Percentiles rank a stretch among this genome's conserved stretches.
Evolutionary conservation across 2,797 vertebrate species (phyloP).

Genomic region (Microcaecilia unicolor): DNA sequence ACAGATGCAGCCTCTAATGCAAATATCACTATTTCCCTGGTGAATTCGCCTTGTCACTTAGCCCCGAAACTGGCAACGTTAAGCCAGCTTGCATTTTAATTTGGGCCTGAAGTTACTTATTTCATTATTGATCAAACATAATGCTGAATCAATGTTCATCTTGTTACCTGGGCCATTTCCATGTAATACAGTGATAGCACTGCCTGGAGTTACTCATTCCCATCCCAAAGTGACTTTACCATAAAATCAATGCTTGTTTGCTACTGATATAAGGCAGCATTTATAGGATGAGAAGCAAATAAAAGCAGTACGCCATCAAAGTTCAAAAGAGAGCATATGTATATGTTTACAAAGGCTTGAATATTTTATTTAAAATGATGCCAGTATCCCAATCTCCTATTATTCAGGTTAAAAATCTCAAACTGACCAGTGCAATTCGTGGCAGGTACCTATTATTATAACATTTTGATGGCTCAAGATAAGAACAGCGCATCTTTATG

Average conservation of each 20-base stretch:
- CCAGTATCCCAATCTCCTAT: too few relatives aligned
- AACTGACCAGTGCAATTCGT: too few relatives aligned
- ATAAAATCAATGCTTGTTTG: constrained; percentile 92
- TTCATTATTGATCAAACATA: constrained; percentile 97
- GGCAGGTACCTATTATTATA: too few relatives aligned
- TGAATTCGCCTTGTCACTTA: constrained; percentile 72
- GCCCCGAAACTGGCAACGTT: constrained; percentile 70
- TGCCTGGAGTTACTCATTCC: constrained; percentile 90
- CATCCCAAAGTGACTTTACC: constrained; percentile 94
- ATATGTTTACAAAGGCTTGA: too few relatives aligned
- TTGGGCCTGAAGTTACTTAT: constrained; percentile 95
- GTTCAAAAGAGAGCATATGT: too few relatives aligned
- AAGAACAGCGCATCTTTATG: too few relatives aligned
- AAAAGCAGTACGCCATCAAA: too few relatives aligned
- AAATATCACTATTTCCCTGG: constrained; percentile 56
- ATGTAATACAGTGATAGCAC: constrained; percentile 95
- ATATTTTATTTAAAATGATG: too few relatives aligned
- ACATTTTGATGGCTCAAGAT: too few relatives aligned
- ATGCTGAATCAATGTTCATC: constrained; percentile 98
- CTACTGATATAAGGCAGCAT: constrained; percentile 76
- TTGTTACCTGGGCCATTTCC: constrained; percentile 94
- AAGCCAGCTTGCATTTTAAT: constrained; percentile 95
- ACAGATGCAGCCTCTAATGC: constrained; percentile 48
- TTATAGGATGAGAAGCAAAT: too few relatives aligned
- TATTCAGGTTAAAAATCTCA: too few relatives aligned